phyloP scores from a whole-genome alignment of 2,797 vertebrate species.

The Peromyscus attwateri region DNA sequence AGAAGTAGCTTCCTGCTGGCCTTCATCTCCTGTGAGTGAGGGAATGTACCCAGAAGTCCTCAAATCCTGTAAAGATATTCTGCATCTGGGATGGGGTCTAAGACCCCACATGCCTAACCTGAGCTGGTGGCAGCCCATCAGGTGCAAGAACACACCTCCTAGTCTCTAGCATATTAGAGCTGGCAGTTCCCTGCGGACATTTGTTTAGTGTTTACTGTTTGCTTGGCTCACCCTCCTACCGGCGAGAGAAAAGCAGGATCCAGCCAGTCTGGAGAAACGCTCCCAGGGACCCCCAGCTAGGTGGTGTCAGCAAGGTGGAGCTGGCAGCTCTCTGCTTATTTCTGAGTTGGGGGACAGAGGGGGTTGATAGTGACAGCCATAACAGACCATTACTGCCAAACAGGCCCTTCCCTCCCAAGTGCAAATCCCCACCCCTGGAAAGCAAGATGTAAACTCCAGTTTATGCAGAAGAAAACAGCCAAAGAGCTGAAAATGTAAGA shows the following conservation, averaged over 20 bases:
- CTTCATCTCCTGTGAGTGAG: not conserved
- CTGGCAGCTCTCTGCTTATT: not conserved
- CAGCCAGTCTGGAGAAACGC: not conserved
- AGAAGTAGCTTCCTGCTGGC: not conserved
- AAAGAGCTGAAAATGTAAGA: not conserved
- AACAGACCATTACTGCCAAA: not conserved
- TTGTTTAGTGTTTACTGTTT: accelerated
- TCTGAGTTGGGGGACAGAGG: not conserved
- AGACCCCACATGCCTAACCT: not conserved
- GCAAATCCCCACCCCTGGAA: not conserved
- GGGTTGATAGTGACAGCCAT: accelerated
- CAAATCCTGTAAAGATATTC: not conserved
- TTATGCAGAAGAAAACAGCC: not conserved
- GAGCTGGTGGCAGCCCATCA: accelerated
- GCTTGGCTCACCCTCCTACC: not conserved
- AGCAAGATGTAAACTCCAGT: not conserved
- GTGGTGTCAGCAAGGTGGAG: not conserved
- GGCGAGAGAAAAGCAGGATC: not conserved
- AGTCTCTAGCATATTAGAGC: accelerated
- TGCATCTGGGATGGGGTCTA: not conserved
- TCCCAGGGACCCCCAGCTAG: not conserved
- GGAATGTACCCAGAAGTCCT: not conserved
- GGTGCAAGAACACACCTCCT: not conserved
- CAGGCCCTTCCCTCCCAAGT: not conserved
- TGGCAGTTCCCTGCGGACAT: accelerated